A percentile compares a stretch with the other conserved stretches of the same genome.
phyloP scores from a whole-genome alignment of 2,113 vertebrate genomes.

The Phaethon lepturus region DNA sequence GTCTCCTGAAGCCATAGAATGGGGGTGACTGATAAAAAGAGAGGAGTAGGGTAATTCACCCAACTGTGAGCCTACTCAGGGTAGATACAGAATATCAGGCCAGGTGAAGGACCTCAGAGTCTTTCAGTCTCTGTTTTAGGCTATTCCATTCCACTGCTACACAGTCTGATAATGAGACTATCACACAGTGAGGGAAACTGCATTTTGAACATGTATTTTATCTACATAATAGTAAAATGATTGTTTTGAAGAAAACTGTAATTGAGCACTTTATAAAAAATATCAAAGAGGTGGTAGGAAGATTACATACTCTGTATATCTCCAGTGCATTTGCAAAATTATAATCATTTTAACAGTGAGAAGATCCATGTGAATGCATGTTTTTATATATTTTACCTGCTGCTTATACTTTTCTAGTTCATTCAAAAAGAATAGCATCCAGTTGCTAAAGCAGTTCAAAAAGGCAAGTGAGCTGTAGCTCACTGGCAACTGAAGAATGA shows the following conservation, averaged over 20 bases:
- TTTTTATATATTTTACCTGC: slow-evolving; percentile 69
- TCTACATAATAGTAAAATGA: slow-evolving; percentile 34
- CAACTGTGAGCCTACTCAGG: background rate
- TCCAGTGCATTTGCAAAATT: background rate
- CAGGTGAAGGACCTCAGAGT: background rate
- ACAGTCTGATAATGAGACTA: background rate
- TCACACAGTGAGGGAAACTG: background rate
- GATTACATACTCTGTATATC: slow-evolving; percentile 15
- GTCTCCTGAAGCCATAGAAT: background rate
- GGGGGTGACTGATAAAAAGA: background rate
- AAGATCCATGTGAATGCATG: slow-evolving; percentile 14
- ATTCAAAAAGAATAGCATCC: slow-evolving; percentile 67
- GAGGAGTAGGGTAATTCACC: background rate
- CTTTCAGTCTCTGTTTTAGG: background rate
- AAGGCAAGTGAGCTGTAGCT: slow-evolving; percentile 35
- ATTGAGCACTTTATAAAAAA: slow-evolving; percentile 27
- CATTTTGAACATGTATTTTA: slow-evolving; percentile 20
- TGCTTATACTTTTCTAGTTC: slow-evolving; percentile 62
- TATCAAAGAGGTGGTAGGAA: background rate
- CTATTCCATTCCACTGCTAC: background rate
- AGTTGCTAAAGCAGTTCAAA: slow-evolving; percentile 52
- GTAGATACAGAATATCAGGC: background rate
- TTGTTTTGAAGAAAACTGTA: slow-evolving; percentile 23
- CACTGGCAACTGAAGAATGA: slow-evolving; percentile 47
- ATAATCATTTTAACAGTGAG: slow-evolving; percentile 4